Evolutionary conservation across 2,113 vertebrate species (phyloP), one percentile per base, ranked within the genome.

Genomic region (Lathamus discolor): DNA sequence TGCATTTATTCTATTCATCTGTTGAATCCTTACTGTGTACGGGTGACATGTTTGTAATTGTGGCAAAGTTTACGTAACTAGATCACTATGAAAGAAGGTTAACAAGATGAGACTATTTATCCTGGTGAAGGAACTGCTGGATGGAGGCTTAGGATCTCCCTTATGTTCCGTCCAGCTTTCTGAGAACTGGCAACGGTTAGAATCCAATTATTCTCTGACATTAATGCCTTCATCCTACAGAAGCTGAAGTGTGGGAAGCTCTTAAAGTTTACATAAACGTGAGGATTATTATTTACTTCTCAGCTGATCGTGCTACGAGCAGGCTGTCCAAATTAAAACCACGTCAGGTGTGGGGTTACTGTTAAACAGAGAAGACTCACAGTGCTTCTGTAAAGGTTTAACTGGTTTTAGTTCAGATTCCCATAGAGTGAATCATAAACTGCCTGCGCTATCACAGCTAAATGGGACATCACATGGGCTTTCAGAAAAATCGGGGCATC

Each of bases 191-290:
- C 91, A 91, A 86, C 79, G 68, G 79, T 80, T 83, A 78, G 93
- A 97, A 97, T 96, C 96, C 94, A 95, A 96, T 97, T 97, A 97
- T 95, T 97, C 93, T 89, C 82, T 97, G 93, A 96, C 95, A 96
- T 96, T 97, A 97, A 97, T 96, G 86, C 95, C 89, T 86, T 93
- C 83, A 97, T 97, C 93, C 95, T 54, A 88, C 79, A 74, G 92
- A 96, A 94, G 93, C 92, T 91, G 77, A 86, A 95, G 96, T 89
- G 96, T 96, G 86, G 96, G 96, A 94, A 95, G 96, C 55, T 96
- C 95, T 97, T 96, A 95, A 88, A 94, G 93, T 96, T 97, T 96
- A 97, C 91, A 88, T 97, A 96, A 97, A 97, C 81, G 90, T 91
- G 85, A 96, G 83, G 90, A 73, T 86, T 95, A 70, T 70, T 94